Evolutionary conservation across 1,140 invertebrate genomes (phyloP).

Genomic region (Diorhabda elongata): DNA sequence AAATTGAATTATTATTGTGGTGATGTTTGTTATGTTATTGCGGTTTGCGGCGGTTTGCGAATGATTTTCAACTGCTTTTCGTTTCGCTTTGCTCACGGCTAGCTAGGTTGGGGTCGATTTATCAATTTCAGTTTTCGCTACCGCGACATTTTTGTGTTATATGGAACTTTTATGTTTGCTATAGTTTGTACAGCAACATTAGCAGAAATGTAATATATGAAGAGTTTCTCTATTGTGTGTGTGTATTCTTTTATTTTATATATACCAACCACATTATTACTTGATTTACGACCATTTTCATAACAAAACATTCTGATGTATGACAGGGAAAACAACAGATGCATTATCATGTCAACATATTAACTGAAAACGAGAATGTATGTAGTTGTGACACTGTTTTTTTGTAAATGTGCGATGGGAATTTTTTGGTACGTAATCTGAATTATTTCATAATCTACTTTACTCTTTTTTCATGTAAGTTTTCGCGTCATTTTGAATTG

Average conservation of each 20-base stretch:
- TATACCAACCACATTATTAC: constrained; percentile 24
- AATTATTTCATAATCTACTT: too few relatives aligned
- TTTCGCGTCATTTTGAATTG: too few relatives aligned
- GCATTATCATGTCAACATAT: constrained; percentile 23
- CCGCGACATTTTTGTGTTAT: constrained; percentile 31
- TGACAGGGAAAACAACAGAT: constrained; percentile 14
- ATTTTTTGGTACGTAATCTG: too few relatives aligned
- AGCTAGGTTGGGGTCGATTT: constrained; percentile 27
- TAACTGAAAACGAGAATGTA: constrained; percentile 6
- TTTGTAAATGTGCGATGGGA: too few relatives aligned
- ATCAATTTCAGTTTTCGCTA: constrained; percentile 37
- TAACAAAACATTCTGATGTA: constrained; percentile 24
- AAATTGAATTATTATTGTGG: constrained; percentile 15
- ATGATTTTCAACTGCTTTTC: constrained; percentile 21
- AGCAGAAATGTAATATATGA: constrained; percentile 34
- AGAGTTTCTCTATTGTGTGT: constrained; percentile 27
- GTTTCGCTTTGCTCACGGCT: constrained; percentile 8
- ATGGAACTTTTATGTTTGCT: constrained; percentile 33
- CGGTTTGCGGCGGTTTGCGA: constrained; percentile 15
- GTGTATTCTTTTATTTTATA: constrained; percentile 30
- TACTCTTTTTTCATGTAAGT: too few relatives aligned
- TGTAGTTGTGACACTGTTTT: too few relatives aligned
- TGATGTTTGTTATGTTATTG: constrained; percentile 6
- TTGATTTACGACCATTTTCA: constrained; percentile 25
- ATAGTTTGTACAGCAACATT: constrained; percentile 33